These are phyloP conservation scores for Limnodromus scolopaceus DNA, from an alignment of 2,797 vertebrate genomes.

Conservation along the genomic window DNA sequence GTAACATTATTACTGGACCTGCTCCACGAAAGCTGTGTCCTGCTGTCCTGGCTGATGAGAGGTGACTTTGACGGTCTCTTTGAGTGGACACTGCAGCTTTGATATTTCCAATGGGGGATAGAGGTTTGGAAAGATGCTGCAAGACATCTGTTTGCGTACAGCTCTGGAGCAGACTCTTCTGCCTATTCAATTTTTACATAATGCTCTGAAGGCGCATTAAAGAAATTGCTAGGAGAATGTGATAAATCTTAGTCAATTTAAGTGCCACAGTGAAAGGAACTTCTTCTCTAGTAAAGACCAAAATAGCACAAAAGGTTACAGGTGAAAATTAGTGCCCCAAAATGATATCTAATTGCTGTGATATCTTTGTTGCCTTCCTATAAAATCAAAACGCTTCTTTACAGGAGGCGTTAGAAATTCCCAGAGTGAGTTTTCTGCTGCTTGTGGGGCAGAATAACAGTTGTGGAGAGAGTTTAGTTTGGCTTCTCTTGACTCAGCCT, in stretches of 20 bases:
- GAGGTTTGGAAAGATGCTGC: not conserved
- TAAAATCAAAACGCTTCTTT: not conserved
- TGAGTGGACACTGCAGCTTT: not conserved
- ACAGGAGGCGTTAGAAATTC: not conserved
- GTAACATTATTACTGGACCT: not conserved
- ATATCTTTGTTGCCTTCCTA: not conserved
- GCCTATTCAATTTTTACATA: not conserved
- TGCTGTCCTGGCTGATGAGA: not conserved
- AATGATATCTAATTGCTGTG: not conserved
- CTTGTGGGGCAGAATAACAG: not conserved
- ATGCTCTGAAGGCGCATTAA: not conserved
- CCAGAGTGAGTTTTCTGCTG: not conserved
- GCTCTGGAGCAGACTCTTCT: not conserved
- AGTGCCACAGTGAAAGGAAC: not conserved
- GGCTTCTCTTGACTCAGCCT: not conserved
- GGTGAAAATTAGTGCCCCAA: not conserved
- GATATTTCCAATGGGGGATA: not conserved
- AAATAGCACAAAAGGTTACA: slow-evolving; percentile 1
- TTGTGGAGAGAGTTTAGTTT: not conserved
- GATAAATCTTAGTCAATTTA: slow-evolving; percentile 37
- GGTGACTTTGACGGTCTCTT: not conserved
- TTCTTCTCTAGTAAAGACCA: not conserved
- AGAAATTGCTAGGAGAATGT: not conserved
- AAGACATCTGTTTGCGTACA: not conserved
- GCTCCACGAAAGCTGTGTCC: not conserved